Conservation (phyloP, 2,113 vertebrate genomes). For the Mastomys coucha region DNA sequence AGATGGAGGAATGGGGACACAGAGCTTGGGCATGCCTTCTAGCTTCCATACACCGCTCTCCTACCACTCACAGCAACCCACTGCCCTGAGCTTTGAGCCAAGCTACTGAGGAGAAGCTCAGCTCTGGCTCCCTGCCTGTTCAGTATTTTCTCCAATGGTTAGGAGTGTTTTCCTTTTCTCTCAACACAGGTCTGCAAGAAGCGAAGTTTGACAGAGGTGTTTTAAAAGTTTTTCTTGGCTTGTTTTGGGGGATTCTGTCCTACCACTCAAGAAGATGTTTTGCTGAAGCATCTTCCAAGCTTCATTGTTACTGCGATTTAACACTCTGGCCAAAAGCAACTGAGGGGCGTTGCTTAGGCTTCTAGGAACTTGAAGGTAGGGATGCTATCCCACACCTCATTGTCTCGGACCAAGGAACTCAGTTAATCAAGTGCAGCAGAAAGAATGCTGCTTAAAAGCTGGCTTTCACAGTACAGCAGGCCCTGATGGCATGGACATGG, state of each 20-base stretch:
- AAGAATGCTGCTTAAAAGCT: too few relatives aligned
- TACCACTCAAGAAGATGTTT: not conserved
- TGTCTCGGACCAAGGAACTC: not conserved
- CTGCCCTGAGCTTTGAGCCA: not conserved
- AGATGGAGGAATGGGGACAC: not conserved
- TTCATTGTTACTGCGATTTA: not conserved
- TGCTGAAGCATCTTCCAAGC: not conserved
- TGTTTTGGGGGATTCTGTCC: not conserved
- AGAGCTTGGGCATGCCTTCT: not conserved
- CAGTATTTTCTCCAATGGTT: not conserved
- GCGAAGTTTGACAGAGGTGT: not conserved
- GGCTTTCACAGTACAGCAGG: not conserved
- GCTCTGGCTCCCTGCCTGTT: not conserved
- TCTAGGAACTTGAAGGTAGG: not conserved
- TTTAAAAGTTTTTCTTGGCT: not conserved
- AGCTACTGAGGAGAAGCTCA: not conserved
- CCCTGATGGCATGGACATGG: too few relatives aligned
- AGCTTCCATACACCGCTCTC: not conserved
- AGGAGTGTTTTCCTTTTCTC: not conserved
- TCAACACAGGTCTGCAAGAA: not conserved
- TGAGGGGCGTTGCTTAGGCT: not conserved
- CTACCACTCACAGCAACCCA: rapidly evolving
- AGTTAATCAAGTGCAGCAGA: not conserved
- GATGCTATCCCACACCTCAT: not conserved
- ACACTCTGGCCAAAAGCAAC: not conserved